A percentile compares a stretch with the other conserved stretches of the same genome.
Conservation (phyloP, 2,888 invertebrate species). For the Xestia sexstrigata region DNA sequence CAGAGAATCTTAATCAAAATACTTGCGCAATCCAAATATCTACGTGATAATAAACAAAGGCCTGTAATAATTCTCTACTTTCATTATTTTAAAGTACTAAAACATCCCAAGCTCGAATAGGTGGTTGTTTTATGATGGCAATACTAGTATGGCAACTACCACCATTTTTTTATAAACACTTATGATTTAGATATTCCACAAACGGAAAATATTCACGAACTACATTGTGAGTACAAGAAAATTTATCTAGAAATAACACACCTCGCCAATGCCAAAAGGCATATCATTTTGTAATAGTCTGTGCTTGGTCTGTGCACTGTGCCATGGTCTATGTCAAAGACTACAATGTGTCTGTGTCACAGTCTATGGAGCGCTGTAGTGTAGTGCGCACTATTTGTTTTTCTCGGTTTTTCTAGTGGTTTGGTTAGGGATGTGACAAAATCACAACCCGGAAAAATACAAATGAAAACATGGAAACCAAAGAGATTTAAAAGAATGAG, state of each 20-base stretch:
- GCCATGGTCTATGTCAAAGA: too few relatives aligned
- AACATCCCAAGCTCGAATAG: background rate
- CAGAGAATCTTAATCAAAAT: background rate
- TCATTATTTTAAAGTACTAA: background rate
- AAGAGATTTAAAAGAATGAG: too few relatives aligned
- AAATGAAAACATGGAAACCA: too few relatives aligned
- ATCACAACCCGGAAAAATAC: too few relatives aligned
- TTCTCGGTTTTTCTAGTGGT: too few relatives aligned
- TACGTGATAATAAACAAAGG: background rate
- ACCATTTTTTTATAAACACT: constrained; percentile 12
- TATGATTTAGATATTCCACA: constrained; percentile 4
- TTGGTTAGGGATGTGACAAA: too few relatives aligned
- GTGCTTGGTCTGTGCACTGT: too few relatives aligned
- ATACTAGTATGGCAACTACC: background rate
- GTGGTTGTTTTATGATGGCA: background rate
- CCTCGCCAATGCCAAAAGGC: constrained; percentile 42
- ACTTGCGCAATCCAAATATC: background rate
- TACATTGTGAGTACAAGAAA: constrained; percentile 32
- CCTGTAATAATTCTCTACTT: background rate
- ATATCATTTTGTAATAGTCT: too few relatives aligned
- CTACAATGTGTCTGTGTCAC: too few relatives aligned
- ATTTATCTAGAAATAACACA: constrained; percentile 37
- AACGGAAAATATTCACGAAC: constrained; percentile 17
- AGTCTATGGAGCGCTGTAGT: too few relatives aligned
- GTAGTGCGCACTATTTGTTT: too few relatives aligned